A percentile compares a stretch with the other conserved stretches of the same genome.
These are phyloP conservation scores for Seriola dumerili DNA, from an alignment of 2,113 vertebrate genomes.

Conservation along the genomic window DNA sequence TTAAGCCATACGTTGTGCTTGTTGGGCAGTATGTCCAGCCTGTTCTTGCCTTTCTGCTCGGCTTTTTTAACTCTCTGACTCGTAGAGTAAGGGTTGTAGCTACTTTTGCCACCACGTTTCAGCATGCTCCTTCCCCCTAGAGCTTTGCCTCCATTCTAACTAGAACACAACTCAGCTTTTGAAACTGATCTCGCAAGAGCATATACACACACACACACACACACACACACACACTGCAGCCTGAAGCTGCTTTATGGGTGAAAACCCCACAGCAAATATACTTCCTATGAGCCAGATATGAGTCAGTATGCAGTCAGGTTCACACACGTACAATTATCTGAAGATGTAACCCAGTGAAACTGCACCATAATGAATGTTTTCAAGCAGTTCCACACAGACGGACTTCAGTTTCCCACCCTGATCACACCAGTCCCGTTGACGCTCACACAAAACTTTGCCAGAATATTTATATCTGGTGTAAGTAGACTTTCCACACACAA, in stretches of 20 bases:
- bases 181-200: background rate
- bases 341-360: background rate
- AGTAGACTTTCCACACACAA: background rate
- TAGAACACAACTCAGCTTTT: background rate
- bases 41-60: constrained; percentile 54
- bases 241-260: background rate
- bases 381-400: background rate
- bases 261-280: constrained; percentile 2
- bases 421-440: background rate
- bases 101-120: constrained; percentile 80
- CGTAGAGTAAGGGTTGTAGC: constrained; percentile 87
- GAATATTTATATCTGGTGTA: background rate
- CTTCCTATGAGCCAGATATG: constrained; percentile 35
- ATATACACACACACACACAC: background rate
- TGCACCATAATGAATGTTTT: background rate
- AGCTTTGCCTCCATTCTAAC: constrained; percentile 31
- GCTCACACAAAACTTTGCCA: accelerated
- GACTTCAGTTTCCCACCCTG: background rate
- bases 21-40: constrained; percentile 84
- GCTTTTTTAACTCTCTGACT: constrained; percentile 78
- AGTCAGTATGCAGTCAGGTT: constrained; percentile 38
- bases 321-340: background rate
- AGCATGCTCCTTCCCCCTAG: constrained; percentile 72
- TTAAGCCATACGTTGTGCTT: constrained; percentile 83
- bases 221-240: background rate